Evolutionary conservation across 1,140 invertebrate species (phyloP).

Genomic region (Odontomachus brunneus): DNA sequence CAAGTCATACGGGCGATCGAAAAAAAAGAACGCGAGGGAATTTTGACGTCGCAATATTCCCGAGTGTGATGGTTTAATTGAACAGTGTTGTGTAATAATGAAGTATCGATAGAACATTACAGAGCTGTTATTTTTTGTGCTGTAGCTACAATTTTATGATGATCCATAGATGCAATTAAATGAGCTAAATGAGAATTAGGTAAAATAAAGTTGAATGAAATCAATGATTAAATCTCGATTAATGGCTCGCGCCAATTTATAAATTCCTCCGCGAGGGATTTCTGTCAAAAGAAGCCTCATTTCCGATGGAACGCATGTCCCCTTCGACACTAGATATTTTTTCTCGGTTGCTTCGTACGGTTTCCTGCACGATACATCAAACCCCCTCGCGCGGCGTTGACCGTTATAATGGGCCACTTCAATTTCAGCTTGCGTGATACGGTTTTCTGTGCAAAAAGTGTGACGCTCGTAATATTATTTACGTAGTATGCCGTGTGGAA

Average conservation of each 20-base stretch:
- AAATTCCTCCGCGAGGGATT: slow-evolving; percentile 32
- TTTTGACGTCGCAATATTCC: too few species aligned
- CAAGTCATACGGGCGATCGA: neutral
- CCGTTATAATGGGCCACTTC: slow-evolving; percentile 22
- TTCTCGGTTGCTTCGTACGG: slow-evolving; percentile 63
- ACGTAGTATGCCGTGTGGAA: neutral
- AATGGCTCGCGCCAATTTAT: neutral
- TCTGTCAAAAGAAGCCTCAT: slow-evolving; percentile 66
- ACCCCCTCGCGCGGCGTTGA: slow-evolving; percentile 48
- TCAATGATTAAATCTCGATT: too few species aligned
- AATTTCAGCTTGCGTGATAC: slow-evolving; percentile 23
- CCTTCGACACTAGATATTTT: slow-evolving; percentile 71
- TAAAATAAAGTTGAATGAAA: neutral
- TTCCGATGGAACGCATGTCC: slow-evolving; percentile 52
- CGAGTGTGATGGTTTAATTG: too few species aligned
- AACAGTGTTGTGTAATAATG: too few species aligned
- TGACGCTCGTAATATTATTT: neutral
- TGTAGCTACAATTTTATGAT: too few species aligned
- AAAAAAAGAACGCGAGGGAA: too few species aligned
- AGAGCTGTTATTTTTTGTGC: too few species aligned
- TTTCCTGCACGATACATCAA: slow-evolving; percentile 59
- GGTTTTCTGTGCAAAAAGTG: slow-evolving; percentile 1
- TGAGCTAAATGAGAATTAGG: too few species aligned
- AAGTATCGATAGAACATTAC: too few species aligned
- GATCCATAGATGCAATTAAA: too few species aligned